Evolutionary conservation across 2,797 vertebrate species (phyloP).

Genomic region (Huso huso): DNA sequence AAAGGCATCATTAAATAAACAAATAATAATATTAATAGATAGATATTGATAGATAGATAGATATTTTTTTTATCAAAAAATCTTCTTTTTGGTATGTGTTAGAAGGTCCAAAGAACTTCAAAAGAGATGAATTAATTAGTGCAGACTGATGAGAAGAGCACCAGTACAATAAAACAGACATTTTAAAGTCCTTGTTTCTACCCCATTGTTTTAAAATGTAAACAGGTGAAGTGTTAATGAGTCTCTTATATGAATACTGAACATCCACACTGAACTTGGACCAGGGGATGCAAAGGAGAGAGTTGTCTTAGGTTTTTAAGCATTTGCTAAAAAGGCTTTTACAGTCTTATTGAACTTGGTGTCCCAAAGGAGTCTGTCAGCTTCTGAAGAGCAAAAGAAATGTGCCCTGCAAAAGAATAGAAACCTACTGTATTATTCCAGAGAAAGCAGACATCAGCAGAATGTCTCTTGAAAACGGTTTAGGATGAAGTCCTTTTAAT

Average conservation of each 20-base stretch:
- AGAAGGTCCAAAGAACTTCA: too few species aligned
- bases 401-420: background rate
- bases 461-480: background rate
- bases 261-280: too few species aligned
- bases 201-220: background rate
- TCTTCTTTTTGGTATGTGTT: too few species aligned
- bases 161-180: too few species aligned
- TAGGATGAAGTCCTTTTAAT: slow-evolving; percentile 1
- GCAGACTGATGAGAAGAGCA: too few species aligned
- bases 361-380: background rate
- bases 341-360: slow-evolving; percentile 1
- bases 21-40: too few species aligned
- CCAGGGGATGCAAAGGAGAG: too few species aligned
- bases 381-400: background rate
- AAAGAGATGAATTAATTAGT: too few species aligned
- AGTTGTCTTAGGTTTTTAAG: too few species aligned
- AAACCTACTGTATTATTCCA: background rate
- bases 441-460: background rate
- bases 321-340: background rate
- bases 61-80: too few species aligned
- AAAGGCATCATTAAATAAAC: too few species aligned
- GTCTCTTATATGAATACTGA: background rate
- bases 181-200: background rate
- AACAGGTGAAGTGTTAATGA: background rate
- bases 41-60: too few species aligned